A percentile compares a stretch with the other conserved stretches of the same genome.
Evolutionary conservation across 2,113 vertebrate genomes (phyloP).

Genomic region (Catharus fuscescens): DNA sequence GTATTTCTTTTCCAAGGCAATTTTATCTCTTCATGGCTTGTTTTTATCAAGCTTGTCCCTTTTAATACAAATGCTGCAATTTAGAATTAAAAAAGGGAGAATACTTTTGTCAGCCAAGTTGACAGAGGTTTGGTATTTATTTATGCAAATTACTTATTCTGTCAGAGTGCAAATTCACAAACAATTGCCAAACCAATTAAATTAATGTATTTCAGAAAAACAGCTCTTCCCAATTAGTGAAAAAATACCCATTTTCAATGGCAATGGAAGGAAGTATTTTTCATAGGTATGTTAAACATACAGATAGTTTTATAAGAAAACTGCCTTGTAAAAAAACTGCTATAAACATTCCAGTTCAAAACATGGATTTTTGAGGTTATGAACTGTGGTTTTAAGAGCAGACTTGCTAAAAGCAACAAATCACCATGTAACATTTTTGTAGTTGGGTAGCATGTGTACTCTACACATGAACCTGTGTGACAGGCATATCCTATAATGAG

Average conservation of each 20-base stretch:
- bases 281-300: not conserved
- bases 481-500: not conserved
- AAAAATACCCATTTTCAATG: slow-evolving; percentile 26
- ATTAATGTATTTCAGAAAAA: slow-evolving; percentile 10
- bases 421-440: not conserved
- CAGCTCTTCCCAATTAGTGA: not conserved
- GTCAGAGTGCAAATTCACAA: not conserved
- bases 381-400: not conserved
- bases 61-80: slow-evolving; percentile 14
- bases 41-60: not conserved
- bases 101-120: not conserved
- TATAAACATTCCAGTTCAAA: not conserved
- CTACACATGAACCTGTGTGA: not conserved
- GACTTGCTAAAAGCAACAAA: not conserved
- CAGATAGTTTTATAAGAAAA: not conserved
- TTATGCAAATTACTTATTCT: not conserved
- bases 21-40: not conserved
- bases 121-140: slow-evolving; percentile 9
- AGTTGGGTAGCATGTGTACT: not conserved
- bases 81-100: not conserved
- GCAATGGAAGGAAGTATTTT: not conserved
- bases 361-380: not conserved
- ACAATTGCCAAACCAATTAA: slow-evolving; percentile 16
- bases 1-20: not conserved
- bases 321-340: not conserved